phyloP scores from a whole-genome alignment of 2,888 invertebrate species.

The Harpagoxenus sublaevis region DNA sequence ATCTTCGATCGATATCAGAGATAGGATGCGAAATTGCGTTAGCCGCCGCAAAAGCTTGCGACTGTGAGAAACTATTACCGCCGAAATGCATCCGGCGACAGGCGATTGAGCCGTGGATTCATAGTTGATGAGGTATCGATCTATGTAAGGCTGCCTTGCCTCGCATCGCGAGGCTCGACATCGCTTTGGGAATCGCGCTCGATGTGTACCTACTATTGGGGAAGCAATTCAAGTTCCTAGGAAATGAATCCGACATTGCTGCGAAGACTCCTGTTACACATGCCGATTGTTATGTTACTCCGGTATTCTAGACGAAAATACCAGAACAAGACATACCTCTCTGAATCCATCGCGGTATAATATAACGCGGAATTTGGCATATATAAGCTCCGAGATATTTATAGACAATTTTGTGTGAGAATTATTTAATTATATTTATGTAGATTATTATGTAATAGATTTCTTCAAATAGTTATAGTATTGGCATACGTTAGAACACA shows the following conservation, averaged over 20 bases:
- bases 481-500: background rate
- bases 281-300: constrained; percentile 40
- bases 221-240: constrained; percentile 62
- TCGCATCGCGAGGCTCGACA: constrained; percentile 27
- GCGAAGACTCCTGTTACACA: constrained; percentile 6
- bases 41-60: constrained; percentile 64
- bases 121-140: constrained; percentile 64
- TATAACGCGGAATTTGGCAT: background rate
- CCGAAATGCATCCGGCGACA: constrained; percentile 49
- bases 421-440: background rate
- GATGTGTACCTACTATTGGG: constrained; percentile 13
- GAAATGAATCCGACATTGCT: constrained; percentile 46
- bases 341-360: background rate
- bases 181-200: constrained; percentile 41
- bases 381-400: background rate
- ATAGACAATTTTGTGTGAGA: background rate
- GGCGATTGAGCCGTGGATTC: constrained; percentile 50
- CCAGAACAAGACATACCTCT: background rate
- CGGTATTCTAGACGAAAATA: constrained; percentile 36
- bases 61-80: constrained; percentile 52
- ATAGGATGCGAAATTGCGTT: constrained; percentile 66
- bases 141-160: constrained; percentile 42
- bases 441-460: too few species aligned
- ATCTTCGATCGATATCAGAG: constrained; percentile 80
- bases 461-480: background rate